phyloP scores from a whole-genome alignment of 2,797 vertebrate species.

The Enteromius radiatus region DNA sequence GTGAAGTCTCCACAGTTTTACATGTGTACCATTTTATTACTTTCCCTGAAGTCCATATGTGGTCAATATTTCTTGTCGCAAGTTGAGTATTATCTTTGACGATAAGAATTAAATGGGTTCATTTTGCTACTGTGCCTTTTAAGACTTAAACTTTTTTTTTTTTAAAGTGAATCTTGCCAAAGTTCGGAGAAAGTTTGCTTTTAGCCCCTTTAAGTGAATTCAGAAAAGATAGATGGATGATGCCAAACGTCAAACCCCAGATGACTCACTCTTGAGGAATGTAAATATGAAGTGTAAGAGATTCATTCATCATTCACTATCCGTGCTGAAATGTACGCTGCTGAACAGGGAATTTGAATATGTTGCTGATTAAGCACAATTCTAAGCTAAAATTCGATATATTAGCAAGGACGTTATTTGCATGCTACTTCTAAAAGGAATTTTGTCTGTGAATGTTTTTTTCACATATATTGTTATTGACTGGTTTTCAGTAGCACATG shows the following conservation, averaged over 20 bases:
- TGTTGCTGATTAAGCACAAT: background rate
- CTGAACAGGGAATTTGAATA: conserved; percentile 33
- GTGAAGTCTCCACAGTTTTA: background rate
- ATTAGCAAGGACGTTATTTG: background rate
- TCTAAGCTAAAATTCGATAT: background rate
- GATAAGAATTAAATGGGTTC: background rate
- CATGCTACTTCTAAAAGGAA: background rate
- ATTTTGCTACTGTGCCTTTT: background rate
- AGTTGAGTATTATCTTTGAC: background rate
- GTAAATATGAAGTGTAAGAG: conserved; percentile 16
- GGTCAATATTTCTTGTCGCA: background rate
- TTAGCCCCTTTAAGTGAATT: conserved; percentile 1
- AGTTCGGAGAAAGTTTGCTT: background rate
- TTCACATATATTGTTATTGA: background rate
- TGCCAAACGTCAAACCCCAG: conserved; percentile 9
- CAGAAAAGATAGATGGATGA: background rate
- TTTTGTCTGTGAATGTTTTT: background rate
- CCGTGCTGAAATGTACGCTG: conserved; percentile 7
- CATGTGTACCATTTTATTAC: background rate
- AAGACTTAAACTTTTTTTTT: background rate
- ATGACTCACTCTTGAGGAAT: background rate
- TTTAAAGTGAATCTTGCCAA: background rate
- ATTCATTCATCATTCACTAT: conserved; percentile 8
- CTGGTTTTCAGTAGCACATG: conserved; percentile 19
- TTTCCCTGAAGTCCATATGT: background rate